These are phyloP conservation scores for Neoseiulus cucumeris DNA, from an alignment of 1,140 invertebrate species.

Conservation along the genomic window DNA sequence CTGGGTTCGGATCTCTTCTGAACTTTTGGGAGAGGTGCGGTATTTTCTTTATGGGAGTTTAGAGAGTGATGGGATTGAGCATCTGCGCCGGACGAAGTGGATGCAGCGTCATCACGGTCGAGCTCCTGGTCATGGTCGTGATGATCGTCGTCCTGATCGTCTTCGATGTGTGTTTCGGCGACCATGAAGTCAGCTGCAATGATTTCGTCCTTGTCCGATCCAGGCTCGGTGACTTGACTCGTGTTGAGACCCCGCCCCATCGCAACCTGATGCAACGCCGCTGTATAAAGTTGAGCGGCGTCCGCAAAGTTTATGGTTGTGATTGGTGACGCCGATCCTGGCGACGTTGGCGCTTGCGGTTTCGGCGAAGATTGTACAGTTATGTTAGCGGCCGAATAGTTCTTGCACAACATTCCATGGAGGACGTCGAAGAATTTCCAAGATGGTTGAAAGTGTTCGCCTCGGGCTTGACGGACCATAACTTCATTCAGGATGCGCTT, in stretches of 20 bases:
- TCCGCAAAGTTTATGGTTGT: neutral
- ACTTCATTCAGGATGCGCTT: conserved; percentile 5
- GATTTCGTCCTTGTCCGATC: conserved; percentile 9
- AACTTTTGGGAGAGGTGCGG: neutral
- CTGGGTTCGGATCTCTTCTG: neutral
- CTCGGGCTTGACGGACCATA: neutral
- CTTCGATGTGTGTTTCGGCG: conserved; percentile 1
- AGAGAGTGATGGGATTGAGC: conserved; percentile 8
- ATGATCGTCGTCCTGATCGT: conserved; percentile 9
- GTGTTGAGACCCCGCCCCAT: neutral
- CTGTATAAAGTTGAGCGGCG: neutral
- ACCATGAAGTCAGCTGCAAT: conserved; percentile 10
- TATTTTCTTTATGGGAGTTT: neutral
- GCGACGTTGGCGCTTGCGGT: neutral
- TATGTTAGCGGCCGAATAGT: neutral
- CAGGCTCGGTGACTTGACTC: neutral
- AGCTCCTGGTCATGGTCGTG: neutral
- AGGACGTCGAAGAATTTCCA: conserved; percentile 7
- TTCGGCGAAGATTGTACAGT: neutral
- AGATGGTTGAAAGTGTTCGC: neutral
- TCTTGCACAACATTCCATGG: conserved; percentile 1
- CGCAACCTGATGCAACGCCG: neutral
- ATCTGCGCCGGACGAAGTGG: neutral
- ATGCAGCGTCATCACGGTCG: neutral
- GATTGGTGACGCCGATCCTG: neutral